Evolutionary conservation across 2,113 vertebrate genomes (phyloP).

Genomic region (Hiodon alosoides): DNA sequence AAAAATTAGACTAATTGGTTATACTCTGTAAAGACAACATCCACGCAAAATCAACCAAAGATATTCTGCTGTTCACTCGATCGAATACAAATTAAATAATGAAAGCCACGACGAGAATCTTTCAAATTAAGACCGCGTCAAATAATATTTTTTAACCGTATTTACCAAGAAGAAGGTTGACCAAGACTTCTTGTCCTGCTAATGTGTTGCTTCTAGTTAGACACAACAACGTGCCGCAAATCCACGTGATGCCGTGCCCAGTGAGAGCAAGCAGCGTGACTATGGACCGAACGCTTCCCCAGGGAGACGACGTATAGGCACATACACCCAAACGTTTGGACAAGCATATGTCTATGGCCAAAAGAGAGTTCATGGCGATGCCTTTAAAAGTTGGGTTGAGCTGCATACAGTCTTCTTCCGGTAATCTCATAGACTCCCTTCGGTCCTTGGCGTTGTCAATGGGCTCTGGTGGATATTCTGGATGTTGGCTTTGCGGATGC

Average conservation of each 20-base stretch:
- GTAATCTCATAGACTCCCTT: conserved; percentile 68
- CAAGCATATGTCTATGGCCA: conserved; percentile 92
- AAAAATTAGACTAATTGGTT: too few species aligned
- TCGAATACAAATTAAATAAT: too few species aligned
- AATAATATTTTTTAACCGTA: conserved; percentile 18
- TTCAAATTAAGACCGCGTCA: too few species aligned
- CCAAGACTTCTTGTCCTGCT: conserved; percentile 89
- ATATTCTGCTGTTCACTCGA: too few species aligned
- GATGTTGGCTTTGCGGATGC: conserved; percentile 36
- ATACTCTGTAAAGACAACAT: too few species aligned
- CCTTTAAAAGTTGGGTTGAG: conserved; percentile 92
- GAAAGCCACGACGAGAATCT: too few species aligned
- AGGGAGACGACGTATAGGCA: conserved; percentile 74
- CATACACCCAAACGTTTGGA: conserved; percentile 93
- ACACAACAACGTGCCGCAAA: conserved; percentile 85
- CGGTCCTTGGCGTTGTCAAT: conserved; percentile 57
- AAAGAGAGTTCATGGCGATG: conserved; percentile 86
- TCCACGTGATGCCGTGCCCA: conserved; percentile 87
- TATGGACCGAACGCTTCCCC: conserved; percentile 88
- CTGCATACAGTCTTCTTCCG: conserved; percentile 95
- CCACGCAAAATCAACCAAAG: too few species aligned
- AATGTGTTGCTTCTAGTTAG: conserved; percentile 86
- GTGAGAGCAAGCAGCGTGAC: conserved; percentile 84
- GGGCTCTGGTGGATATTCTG: conserved; percentile 38
- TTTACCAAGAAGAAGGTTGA: conserved; percentile 95